Evolutionary conservation across 2,113 vertebrate genomes (phyloP), one percentile per base, ranked within the genome.

Genomic region (Platycercus adscitus): DNA sequence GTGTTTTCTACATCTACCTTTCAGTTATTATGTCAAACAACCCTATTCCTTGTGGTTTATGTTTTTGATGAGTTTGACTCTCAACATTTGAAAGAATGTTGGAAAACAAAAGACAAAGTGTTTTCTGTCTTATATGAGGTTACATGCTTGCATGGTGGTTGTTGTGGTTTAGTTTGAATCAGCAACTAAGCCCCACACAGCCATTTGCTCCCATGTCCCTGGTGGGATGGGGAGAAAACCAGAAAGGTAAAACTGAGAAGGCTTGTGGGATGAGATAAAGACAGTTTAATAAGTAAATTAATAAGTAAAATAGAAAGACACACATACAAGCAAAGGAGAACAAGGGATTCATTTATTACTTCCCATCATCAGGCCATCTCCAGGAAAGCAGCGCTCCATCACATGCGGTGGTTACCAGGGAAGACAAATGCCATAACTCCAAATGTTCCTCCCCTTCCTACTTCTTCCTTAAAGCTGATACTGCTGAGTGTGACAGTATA

Each of bases 321-420:
- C 41, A 37, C 23, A 28, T 23, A 37, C 31, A 56, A 64, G 10
- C 4, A 49, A 56, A 50, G 15, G 37, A 58, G 64, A 50, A 16
- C 43, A 50, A 58, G 10, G 58, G 35, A 20, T 39, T 56, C 11
- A 71, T 39, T 65, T 6, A 64, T 25, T 35, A 5, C 7, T 58
- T 84, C 49, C 43, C 13, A 12, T 5, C 15, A 28, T 26, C 31
- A 37, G 43, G 18, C 12, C 33, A n/a, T 50, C 43, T 37, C 65
- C 37, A 44, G 43, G 33, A 39, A 29, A 65, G 21, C 26, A 33
- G 43, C 12, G 10, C 3, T 18, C 26, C 18, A 24, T 20, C 33
- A 44, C 0, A 0, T 4, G 11, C 11, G 16, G 8, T 0, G 0
- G 15, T 72, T 37, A 21, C 50, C 19, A 64, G 37, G 26, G 65